Percentiles rank a stretch among this genome's conserved stretches.
phyloP scores from a whole-genome alignment of 2,113 vertebrate species.

The Rhadina sibilatrix region DNA sequence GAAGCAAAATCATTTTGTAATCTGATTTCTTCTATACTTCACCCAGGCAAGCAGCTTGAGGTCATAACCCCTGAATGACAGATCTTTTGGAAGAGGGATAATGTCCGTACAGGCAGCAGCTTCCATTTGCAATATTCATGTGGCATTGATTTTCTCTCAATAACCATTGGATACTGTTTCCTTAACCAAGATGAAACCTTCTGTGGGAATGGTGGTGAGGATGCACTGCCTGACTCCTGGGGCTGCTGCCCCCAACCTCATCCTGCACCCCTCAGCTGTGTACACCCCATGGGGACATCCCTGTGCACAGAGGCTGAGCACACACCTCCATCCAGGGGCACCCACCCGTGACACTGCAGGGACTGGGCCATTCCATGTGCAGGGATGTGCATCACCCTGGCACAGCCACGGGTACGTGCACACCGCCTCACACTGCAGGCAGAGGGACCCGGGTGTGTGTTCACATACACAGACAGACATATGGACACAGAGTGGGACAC shows the following conservation, averaged over 20 bases:
- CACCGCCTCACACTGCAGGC: not conserved
- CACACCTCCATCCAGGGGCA: fast-evolving
- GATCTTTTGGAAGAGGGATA: not conserved
- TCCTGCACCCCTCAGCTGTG: not conserved
- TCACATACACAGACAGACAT: not conserved
- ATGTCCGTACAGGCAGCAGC: not conserved
- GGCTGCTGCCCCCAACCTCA: not conserved
- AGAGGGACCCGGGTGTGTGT: fast-evolving
- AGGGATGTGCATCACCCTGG: fast-evolving
- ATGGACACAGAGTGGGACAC: not conserved
- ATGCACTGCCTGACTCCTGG: fast-evolving
- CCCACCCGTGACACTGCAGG: not conserved
- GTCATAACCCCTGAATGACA: not conserved
- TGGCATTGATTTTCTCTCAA: not conserved
- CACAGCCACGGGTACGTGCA: fast-evolving
- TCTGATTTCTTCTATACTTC: not conserved
- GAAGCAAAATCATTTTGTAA: not conserved
- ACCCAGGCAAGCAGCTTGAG: not conserved
- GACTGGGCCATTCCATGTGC: fast-evolving
- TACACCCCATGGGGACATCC: not conserved
- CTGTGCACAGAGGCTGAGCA: not conserved
- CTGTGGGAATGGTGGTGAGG: not conserved
- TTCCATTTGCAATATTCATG: not conserved
- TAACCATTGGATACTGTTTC: not conserved
- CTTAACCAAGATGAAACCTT: not conserved